A percentile compares a stretch with the other conserved stretches of the same genome.
phyloP scores from a whole-genome alignment of 2,797 vertebrate species.

The Sternarchorhynchus goeldii region DNA sequence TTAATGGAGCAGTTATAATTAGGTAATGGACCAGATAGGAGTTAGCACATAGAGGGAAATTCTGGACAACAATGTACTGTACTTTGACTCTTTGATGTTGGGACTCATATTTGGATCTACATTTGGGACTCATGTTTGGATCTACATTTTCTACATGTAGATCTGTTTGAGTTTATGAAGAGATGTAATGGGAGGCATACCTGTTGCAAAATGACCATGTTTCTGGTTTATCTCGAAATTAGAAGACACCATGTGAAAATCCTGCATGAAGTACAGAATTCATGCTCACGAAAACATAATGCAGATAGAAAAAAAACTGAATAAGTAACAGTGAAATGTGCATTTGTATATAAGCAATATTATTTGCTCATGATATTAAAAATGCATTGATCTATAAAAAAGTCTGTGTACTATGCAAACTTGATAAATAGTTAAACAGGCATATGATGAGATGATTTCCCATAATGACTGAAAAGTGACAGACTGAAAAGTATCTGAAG shows the following conservation, averaged over 20 bases:
- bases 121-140: background rate
- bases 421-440: no score
- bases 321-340: background rate
- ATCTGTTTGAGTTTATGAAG: background rate
- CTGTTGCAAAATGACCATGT: constrained; percentile 62
- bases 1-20: constrained; percentile 9
- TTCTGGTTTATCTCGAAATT: constrained; percentile 55
- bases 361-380: background rate
- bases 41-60: constrained; percentile 2
- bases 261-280: constrained; percentile 33
- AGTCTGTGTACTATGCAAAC: no score
- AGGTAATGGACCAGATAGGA: constrained; percentile 10
- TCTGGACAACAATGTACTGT: background rate
- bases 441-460: no score
- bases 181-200: constrained; percentile 22
- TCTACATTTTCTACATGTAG: background rate
- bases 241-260: constrained; percentile 48
- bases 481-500: background rate
- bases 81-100: background rate
- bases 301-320: background rate
- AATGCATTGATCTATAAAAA: background rate
- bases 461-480: no score
- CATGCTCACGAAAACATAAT: background rate
- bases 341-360: background rate
- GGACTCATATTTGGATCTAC: background rate